Evolutionary conservation across 2,888 invertebrate species (phyloP), one percentile per base, ranked within the genome.

Genomic region (Aphodius sticticus): DNA sequence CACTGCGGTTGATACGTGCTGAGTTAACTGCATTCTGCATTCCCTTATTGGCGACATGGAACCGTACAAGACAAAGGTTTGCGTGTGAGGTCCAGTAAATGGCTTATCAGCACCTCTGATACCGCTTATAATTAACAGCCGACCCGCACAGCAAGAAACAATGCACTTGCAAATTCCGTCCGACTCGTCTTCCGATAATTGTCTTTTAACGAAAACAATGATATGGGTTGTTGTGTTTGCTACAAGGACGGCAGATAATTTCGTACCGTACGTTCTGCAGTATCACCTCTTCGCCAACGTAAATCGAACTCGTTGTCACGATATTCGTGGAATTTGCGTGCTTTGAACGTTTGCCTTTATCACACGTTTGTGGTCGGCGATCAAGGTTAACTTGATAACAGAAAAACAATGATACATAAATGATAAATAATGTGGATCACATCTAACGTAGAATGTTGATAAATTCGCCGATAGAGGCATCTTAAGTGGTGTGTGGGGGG

Each of bases 1-100:
- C 53, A 53, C 53, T 53, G 53, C 53, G 53, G 53, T 53, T 53
- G 53, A 53, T 53, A 53, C 53, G 53, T 53, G 53, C 53, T 53
- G 53, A 5, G 53, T 53, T 53, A 53, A 53, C 53, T 7, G 12
- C 53, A 53, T 53, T 53, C 53, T 53, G 53, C 53, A 53, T 53
- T 53, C 53, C 53, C 53, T 53, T 53, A 53, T 53, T 53, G 53
- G 53, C 53, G 53, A 53, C 9, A 2, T 53, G 9, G 53, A 5
- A 53, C 53, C 53, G 53, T 2, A 53, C 53, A 53, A 12, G 53
- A 53, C 53, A 53, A 53, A 53, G 53, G 53, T 53, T 53, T 53
- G 53, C 53, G 53, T 53, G 53, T 53, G 53, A 53, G 53, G 53
- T 53, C 53, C 53, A 53, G 53, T 12, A 53, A 53, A 53, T 53